Percentiles rank a stretch among this genome's conserved stretches.
These are phyloP conservation scores for Laticauda colubrina DNA, from an alignment of 2,113 vertebrate genomes.

Conservation along the genomic window DNA sequence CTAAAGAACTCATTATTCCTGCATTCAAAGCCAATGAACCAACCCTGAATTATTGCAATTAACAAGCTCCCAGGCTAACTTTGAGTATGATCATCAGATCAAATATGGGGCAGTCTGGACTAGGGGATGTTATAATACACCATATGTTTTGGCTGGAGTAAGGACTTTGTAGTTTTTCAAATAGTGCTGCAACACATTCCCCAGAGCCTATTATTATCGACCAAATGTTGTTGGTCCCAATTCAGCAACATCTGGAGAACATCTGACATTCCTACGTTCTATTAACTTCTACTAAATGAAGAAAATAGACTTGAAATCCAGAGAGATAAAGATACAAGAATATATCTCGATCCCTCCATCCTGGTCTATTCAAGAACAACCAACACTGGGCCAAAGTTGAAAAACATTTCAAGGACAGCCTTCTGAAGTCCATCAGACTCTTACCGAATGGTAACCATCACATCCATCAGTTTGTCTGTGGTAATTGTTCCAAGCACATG, in stretches of 20 bases:
- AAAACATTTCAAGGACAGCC: neutral
- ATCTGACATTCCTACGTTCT: neutral
- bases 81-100: neutral
- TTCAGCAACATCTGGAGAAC: neutral
- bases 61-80: neutral
- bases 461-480: constrained; percentile 91
- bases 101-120: neutral
- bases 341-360: neutral
- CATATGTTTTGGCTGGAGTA: neutral
- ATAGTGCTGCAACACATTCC: neutral
- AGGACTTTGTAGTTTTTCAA: neutral
- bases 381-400: neutral
- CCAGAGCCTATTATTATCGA: neutral
- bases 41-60: neutral
- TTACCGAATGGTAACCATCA: constrained; percentile 96
- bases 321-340: neutral
- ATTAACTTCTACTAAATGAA: neutral
- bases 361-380: neutral
- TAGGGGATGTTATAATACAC: neutral
- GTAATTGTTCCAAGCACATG: constrained; percentile 91
- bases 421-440: constrained; percentile 15
- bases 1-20: neutral
- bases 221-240: neutral
- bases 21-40: neutral
- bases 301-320: neutral